phyloP scores from a whole-genome alignment of 1,140 invertebrate species.

The Drosophila tristis region DNA sequence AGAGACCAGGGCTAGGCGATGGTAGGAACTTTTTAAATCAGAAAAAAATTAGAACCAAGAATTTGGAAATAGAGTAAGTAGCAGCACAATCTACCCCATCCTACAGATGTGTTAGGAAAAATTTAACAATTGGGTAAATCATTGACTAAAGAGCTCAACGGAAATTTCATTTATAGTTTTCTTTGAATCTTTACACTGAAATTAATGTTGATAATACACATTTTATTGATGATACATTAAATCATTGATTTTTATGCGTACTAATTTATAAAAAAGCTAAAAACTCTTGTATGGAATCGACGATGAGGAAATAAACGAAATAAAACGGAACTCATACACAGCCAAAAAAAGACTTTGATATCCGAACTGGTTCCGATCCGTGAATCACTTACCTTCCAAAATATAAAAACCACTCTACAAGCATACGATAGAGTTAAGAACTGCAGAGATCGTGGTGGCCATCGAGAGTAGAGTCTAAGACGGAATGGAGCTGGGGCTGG shows the following conservation, averaged over 20 bases:
- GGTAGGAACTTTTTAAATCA: neutral
- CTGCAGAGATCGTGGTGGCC: conserved; percentile 21
- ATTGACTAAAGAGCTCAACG: no score
- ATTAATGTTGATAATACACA: no score
- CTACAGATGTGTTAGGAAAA: no score
- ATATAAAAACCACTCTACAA: conserved; percentile 11
- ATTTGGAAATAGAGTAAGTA: neutral
- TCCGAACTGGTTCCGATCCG: conserved; percentile 33
- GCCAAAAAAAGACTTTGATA: conserved; percentile 3
- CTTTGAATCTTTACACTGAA: no score
- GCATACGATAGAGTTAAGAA: conserved; percentile 14
- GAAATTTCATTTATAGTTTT: no score
- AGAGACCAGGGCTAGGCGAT: conserved; percentile 17
- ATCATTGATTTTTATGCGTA: neutral
- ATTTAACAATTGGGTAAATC: neutral
- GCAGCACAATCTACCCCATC: no score
- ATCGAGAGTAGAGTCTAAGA: conserved; percentile 16
- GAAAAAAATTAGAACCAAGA: neutral
- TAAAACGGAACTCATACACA: conserved; percentile 21
- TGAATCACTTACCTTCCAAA: conserved; percentile 28
- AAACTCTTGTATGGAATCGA: conserved; percentile 1
- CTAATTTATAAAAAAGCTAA: conserved; percentile 1
- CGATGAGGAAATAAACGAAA: conserved; percentile 6
- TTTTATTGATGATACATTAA: no score
- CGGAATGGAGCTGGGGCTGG: conserved; percentile 20